These are phyloP conservation scores for Pollenia amentaria DNA, from an alignment of 2,888 invertebrate genomes.

Conservation along the genomic window DNA sequence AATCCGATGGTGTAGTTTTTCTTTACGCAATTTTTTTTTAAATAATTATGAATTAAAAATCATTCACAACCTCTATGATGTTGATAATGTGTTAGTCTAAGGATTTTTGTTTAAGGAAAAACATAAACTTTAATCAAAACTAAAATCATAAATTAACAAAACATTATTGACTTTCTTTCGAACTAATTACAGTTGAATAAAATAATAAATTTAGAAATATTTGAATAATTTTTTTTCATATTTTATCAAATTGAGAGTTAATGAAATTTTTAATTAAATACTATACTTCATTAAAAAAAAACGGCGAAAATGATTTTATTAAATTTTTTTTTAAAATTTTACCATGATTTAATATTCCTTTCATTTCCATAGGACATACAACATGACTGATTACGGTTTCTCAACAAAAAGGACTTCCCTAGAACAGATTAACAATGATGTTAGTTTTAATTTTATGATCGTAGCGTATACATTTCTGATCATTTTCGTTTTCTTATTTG, in stretches of 20 bases:
- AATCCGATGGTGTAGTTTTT: too few relatives aligned
- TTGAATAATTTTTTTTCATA: slow-evolving; percentile 14
- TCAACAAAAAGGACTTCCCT: slow-evolving; percentile 51
- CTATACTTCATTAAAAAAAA: slow-evolving; percentile 6
- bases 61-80: background rate
- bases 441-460: slow-evolving; percentile 70
- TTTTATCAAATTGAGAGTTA: slow-evolving; percentile 25
- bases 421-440: slow-evolving; percentile 30
- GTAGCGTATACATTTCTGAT: background rate
- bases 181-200: slow-evolving; percentile 48
- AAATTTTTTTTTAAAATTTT: background rate
- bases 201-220: slow-evolving; percentile 36
- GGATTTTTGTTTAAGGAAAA: slow-evolving; percentile 15
- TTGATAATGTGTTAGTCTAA: background rate
- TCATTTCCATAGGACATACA: slow-evolving; percentile 57
- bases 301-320: slow-evolving; percentile 11
- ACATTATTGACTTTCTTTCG: slow-evolving; percentile 72
- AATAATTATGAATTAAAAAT: background rate
- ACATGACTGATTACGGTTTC: slow-evolving; percentile 28
- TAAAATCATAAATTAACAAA: slow-evolving; percentile 63
- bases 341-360: slow-evolving; percentile 43
- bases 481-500: slow-evolving; percentile 65
- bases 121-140: background rate
- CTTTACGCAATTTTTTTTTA: too few relatives aligned
- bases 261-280: slow-evolving; percentile 33